phyloP scores from a whole-genome alignment of 2,113 vertebrate species.

The Helogale parvula region DNA sequence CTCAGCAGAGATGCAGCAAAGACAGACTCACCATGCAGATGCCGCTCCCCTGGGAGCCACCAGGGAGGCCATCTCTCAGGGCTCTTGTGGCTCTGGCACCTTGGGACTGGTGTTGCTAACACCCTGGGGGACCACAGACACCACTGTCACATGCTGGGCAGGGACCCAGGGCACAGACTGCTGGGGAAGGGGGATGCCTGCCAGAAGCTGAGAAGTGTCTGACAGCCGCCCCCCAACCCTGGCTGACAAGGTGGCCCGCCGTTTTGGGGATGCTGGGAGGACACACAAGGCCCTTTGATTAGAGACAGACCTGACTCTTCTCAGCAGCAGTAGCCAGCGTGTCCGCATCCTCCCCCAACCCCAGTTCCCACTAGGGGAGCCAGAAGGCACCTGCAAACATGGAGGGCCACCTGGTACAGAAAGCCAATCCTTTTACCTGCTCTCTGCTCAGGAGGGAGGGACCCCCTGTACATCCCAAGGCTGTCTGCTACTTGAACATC shows the following conservation, averaged over 20 bases:
- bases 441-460: background rate
- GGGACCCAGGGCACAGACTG: background rate
- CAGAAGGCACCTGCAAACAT: accelerated
- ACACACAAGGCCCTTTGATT: background rate
- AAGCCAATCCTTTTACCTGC: background rate
- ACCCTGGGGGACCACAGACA: background rate
- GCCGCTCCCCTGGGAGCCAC: accelerated
- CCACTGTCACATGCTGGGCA: background rate
- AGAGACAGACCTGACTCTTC: background rate
- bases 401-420: accelerated
- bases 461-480: accelerated
- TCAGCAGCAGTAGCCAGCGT: background rate
- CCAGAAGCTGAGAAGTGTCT: background rate
- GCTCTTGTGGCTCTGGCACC: background rate
- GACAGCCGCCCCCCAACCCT: no score
- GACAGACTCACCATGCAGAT: background rate
- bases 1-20: background rate
- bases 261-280: background rate
- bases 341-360: background rate
- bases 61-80: background rate
- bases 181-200: background rate
- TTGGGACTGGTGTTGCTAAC: background rate
- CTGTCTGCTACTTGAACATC: background rate
- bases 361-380: background rate
- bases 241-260: background rate